phyloP scores from a whole-genome alignment of 2,888 invertebrate species.

The Nephrotoma flavescens region DNA sequence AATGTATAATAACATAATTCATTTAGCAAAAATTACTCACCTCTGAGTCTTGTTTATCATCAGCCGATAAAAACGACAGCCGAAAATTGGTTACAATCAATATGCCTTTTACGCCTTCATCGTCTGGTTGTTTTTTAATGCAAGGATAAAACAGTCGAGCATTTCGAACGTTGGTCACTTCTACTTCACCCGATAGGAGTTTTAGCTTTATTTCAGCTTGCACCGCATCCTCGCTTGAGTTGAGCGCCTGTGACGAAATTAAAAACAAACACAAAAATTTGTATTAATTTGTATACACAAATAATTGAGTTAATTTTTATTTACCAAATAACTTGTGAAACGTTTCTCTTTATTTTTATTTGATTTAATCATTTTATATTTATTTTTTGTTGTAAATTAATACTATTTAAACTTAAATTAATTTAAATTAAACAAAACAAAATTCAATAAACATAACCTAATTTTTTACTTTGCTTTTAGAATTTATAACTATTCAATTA shows the following conservation, averaged over 20 bases:
- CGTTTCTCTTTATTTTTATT: background rate
- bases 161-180: conserved; percentile 65
- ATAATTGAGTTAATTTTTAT: background rate
- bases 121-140: conserved; percentile 36
- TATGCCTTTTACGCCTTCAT: conserved; percentile 66
- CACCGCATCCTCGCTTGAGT: conserved; percentile 12
- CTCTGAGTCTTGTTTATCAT: conserved; percentile 28
- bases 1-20: background rate
- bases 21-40: background rate
- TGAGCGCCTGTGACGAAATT: conserved; percentile 10
- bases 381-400: background rate
- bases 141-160: conserved; percentile 77
- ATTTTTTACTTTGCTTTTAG: background rate
- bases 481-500: background rate
- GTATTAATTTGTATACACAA: background rate
- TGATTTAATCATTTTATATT: background rate
- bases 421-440: conserved; percentile 1
- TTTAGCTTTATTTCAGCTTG: conserved; percentile 12
- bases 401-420: background rate
- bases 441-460: background rate
- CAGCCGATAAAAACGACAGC: conserved; percentile 69
- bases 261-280: conserved; percentile 8
- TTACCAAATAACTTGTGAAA: conserved; percentile 3
- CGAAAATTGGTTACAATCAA: conserved; percentile 88
- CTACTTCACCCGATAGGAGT: conserved; percentile 50